Base-by-base conservation (phyloP, 2,888 invertebrate species). In the Endomychus coccineus region DNA sequence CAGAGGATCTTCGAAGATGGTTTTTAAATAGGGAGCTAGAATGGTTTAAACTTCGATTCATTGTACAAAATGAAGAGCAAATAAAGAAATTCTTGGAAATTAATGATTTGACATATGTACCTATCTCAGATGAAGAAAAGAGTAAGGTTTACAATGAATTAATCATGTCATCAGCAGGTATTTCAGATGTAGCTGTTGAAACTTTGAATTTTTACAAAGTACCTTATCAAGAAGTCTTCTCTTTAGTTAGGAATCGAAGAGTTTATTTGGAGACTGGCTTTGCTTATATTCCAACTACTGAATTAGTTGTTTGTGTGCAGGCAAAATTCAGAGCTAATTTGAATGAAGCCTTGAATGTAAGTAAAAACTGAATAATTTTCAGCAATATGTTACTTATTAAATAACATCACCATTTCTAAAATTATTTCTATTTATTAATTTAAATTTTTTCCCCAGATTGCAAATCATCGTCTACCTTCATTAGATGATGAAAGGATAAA, bases 11-110 rank as follows among this genome's bases (percentile, higher is more conserved):
- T 21, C 71, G 85, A 17, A 75, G 73, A 40, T 97, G 97, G 96
- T 92, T 94, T 59, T 69, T 94, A 9, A 69, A 77, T 12, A 78
- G 88, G 47, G 98, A 98, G 70, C 64, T 86, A 42, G 96, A 97
- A 56, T 70, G 95, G 35, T 95, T 98, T 56, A 80, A 80, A 58
- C 77, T 83, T 59, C 76, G 83, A 55, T 86, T 88, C 60, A 69
- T 84, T 54, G 71, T 71, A 35, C 66, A 71, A 37, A 73, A 70
- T 37, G 64, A 68, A 27, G 78, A 80, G 49, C 73, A 74, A 14
- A 71, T 84, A 4, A 73, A 75, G 35, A 62, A 69, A 27, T 84
- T 90, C 55, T 71, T 91, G 41, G 69, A 71, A 44, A 54, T 74
- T 3, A 83, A 84, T 58, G 72, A 79, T 43, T 64, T 90, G 2